Evolutionary conservation across 2,888 invertebrate species (phyloP).

Genomic region (Temnothorax rugatulus): DNA sequence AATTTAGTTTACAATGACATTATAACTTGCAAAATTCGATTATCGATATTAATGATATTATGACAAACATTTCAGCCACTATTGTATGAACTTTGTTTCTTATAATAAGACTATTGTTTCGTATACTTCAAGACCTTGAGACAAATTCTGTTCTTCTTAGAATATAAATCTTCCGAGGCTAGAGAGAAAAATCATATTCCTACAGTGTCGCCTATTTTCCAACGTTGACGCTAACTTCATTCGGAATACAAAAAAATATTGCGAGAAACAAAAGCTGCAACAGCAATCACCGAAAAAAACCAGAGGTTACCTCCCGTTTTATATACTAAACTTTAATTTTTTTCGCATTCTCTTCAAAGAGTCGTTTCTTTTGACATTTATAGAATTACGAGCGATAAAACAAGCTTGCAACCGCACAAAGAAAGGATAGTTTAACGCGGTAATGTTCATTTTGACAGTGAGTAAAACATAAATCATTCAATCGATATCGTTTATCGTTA

Average conservation of each 20-base stretch:
- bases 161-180: neutral
- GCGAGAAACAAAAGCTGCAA: neutral
- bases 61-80: conserved; percentile 7
- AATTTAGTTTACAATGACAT: conserved; percentile 15
- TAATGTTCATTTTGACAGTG: neutral
- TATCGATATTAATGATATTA: conserved; percentile 47
- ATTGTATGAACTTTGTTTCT: conserved; percentile 17
- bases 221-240: neutral
- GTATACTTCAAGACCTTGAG: neutral
- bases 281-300: neutral
- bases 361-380: neutral
- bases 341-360: conserved; percentile 28
- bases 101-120: neutral
- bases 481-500: neutral
- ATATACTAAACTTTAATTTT: conserved; percentile 25
- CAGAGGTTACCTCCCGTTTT: conserved; percentile 35
- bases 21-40: conserved; percentile 34
- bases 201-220: neutral
- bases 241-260: conserved; percentile 26
- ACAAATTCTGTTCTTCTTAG: neutral
- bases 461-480: neutral
- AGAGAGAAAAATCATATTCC: neutral
- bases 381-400: neutral
- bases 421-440: neutral
- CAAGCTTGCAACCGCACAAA: neutral